Conservation (phyloP, 1,140 invertebrate species). For the Solenopsis fugax region DNA sequence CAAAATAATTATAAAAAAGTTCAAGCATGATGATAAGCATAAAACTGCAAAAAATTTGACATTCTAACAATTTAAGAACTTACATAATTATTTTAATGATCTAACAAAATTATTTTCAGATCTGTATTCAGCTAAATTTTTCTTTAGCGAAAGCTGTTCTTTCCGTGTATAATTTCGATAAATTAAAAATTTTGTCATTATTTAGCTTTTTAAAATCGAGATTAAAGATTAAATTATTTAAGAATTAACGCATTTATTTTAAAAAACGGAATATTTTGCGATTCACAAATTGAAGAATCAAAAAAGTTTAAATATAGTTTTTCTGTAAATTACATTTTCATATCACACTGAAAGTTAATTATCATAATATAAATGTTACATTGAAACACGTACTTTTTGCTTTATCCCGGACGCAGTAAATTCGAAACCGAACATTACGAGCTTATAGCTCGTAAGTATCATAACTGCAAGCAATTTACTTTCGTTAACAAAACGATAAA, state of each 20-base stretch:
- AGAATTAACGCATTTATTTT: neutral
- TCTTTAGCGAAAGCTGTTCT: too few relatives aligned
- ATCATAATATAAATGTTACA: conserved; percentile 6
- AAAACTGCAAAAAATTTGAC: too few relatives aligned
- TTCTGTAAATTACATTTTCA: conserved; percentile 2
- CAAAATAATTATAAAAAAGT: too few relatives aligned
- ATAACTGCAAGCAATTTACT: conserved; percentile 15
- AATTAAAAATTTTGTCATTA: neutral
- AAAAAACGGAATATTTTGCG: neutral
- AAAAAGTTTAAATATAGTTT: conserved; percentile 7
- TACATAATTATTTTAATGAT: too few relatives aligned
- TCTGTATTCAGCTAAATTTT: too few relatives aligned
- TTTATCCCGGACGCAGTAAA: conserved; percentile 6
- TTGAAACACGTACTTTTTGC: neutral
- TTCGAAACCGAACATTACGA: neutral
- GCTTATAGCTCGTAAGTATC: conserved; percentile 11
- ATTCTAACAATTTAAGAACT: too few relatives aligned
- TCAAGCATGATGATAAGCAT: too few relatives aligned
- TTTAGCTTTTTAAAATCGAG: neutral
- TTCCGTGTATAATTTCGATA: neutral
- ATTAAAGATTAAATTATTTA: conserved; percentile 9
- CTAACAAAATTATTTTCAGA: too few relatives aligned
- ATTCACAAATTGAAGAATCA: neutral
- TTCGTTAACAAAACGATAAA: conserved; percentile 8
- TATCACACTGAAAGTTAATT: neutral